Conservation (phyloP, 2,888 invertebrate species). For the Acrobasis repandana region DNA sequence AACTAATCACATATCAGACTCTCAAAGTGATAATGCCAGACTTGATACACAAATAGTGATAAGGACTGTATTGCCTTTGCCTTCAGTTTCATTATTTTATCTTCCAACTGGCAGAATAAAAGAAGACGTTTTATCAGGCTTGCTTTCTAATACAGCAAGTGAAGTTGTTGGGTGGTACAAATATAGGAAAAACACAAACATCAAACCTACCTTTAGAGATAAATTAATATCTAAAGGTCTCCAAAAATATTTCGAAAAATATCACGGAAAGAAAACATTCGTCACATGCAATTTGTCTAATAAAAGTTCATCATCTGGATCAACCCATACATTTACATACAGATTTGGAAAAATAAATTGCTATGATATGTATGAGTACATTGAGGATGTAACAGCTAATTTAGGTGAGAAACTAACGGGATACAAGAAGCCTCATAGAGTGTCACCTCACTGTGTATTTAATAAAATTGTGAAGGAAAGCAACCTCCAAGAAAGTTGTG, state of each 20-base stretch:
- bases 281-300: slow-evolving; percentile 84
- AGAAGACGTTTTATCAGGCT: slow-evolving; percentile 74
- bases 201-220: slow-evolving; percentile 84
- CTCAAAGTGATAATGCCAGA: slow-evolving; percentile 84
- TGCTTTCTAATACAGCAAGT: slow-evolving; percentile 77
- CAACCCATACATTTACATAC: slow-evolving; percentile 85
- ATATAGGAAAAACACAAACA: slow-evolving; percentile 79
- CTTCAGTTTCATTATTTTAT: slow-evolving; percentile 82
- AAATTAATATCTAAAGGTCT: slow-evolving; percentile 85
- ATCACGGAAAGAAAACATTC: slow-evolving; percentile 82
- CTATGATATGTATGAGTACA: slow-evolving; percentile 78
- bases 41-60: slow-evolving; percentile 84
- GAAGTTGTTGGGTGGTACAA: slow-evolving; percentile 88
- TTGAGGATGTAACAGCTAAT: slow-evolving; percentile 81
- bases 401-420: slow-evolving; percentile 76
- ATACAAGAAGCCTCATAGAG: slow-evolving; percentile 64
- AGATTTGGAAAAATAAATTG: slow-evolving; percentile 83
- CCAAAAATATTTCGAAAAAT: slow-evolving; percentile 79
- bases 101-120: slow-evolving; percentile 82
- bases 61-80: slow-evolving; percentile 83
- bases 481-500: slow-evolving; percentile 62
- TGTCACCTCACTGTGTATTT: slow-evolving; percentile 65
- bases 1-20: slow-evolving; percentile 87
- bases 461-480: slow-evolving; percentile 70
- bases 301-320: slow-evolving; percentile 72